Conservation (phyloP, 1,140 invertebrate genomes). For the Copidosoma floridanum region DNA sequence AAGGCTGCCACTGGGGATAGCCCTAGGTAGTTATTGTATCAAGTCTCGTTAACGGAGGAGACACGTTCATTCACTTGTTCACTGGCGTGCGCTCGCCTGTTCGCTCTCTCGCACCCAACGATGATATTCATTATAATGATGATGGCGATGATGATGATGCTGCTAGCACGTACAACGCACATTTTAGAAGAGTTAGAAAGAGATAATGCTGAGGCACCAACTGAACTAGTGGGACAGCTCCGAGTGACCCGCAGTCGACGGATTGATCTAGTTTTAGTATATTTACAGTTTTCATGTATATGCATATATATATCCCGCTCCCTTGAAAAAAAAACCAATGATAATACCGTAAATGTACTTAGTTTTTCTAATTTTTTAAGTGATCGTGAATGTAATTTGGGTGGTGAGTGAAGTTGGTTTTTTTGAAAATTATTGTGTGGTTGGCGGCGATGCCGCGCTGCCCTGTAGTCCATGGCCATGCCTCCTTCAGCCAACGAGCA, state of each 20-base stretch:
- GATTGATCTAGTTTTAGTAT: slow-evolving; percentile 33
- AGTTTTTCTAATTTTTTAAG: too few relatives aligned
- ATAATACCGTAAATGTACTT: too few relatives aligned
- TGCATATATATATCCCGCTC: too few relatives aligned
- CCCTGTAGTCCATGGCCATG: slow-evolving; percentile 13
- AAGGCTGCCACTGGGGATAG: slow-evolving; percentile 44
- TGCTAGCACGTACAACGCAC: neutral
- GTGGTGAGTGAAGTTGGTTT: too few relatives aligned
- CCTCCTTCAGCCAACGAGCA: slow-evolving; percentile 14
- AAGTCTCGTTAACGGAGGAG: slow-evolving; percentile 55
- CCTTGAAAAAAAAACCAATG: too few relatives aligned
- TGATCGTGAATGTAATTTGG: neutral
- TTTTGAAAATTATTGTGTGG: too few relatives aligned
- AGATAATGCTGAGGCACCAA: neutral
- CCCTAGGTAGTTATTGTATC: slow-evolving; percentile 57
- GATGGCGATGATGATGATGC: neutral
- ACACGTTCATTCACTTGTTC: slow-evolving; percentile 55
- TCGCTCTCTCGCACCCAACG: slow-evolving; percentile 20
- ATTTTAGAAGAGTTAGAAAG: neutral
- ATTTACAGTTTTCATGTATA: neutral
- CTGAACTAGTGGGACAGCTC: neutral
- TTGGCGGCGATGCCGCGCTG: slow-evolving; percentile 15
- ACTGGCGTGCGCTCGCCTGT: slow-evolving; percentile 21
- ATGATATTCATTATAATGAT: neutral
- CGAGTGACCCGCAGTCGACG: slow-evolving; percentile 11